A percentile compares a stretch with the other conserved stretches of the same genome.
phyloP scores from a whole-genome alignment of 1,140 invertebrate genomes.

The Trachelipus rathkii region DNA sequence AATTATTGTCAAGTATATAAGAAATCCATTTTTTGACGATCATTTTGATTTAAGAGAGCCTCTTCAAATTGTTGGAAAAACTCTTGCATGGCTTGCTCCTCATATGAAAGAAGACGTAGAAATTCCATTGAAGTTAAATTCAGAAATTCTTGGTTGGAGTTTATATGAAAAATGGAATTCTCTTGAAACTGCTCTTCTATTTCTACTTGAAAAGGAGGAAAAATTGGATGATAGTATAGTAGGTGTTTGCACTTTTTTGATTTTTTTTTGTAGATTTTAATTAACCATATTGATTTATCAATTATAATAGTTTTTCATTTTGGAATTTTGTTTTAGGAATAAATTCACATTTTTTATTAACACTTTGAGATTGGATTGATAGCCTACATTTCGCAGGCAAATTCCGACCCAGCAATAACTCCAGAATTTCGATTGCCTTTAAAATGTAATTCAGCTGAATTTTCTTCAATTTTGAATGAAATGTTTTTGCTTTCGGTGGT shows the following conservation, averaged over 20 bases:
- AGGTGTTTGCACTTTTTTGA: not conserved
- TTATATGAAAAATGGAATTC: conserved; percentile 66
- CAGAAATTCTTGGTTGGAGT: conserved; percentile 64
- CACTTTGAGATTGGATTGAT: too few species aligned
- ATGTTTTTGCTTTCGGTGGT: too few species aligned
- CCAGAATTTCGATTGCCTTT: too few species aligned
- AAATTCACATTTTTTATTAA: too few species aligned
- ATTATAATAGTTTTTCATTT: too few species aligned
- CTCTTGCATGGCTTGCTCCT: conserved; percentile 56
- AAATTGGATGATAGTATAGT: not conserved
- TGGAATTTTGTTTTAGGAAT: too few species aligned
- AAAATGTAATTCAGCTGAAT: too few species aligned
- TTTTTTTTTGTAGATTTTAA: too few species aligned
- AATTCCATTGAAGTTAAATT: conserved; percentile 58
- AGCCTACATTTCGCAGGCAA: too few species aligned
- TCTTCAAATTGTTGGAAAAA: conserved; percentile 70
- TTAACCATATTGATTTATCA: too few species aligned
- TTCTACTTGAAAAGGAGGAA: not conserved
- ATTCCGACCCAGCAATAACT: too few species aligned
- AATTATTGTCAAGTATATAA: conserved; percentile 70
- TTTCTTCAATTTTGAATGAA: too few species aligned
- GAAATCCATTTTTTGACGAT: conserved; percentile 77
- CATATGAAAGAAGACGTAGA: conserved; percentile 48
- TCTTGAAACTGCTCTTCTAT: conserved; percentile 50
- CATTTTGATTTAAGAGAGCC: conserved; percentile 77